A percentile compares a stretch with the other conserved stretches of the same genome.
Evolutionary conservation across 1,140 invertebrate genomes (phyloP).

Genomic region (Plectus sambesii): DNA sequence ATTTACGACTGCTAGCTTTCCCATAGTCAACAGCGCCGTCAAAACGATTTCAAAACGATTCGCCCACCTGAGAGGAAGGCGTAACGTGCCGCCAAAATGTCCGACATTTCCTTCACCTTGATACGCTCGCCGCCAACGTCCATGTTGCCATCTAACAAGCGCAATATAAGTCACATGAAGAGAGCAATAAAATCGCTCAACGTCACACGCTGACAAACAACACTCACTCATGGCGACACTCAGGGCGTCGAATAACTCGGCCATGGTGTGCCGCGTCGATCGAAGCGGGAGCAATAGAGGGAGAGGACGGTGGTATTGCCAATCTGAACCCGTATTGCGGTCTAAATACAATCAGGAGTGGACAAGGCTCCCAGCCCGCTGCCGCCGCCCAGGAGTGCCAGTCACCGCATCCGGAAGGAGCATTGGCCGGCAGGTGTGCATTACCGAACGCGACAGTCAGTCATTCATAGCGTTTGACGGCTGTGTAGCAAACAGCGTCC

Average conservation of each 20-base stretch:
- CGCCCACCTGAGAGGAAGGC: constrained; percentile 74
- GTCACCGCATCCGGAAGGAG: too few relatives aligned
- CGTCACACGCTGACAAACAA: not conserved
- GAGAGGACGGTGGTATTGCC: not conserved
- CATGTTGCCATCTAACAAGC: constrained; percentile 52
- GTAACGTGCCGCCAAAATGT: constrained; percentile 70
- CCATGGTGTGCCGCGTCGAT: too few relatives aligned
- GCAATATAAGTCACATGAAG: not conserved
- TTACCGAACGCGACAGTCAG: too few relatives aligned
- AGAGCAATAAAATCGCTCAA: not conserved
- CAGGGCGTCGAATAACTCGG: not conserved
- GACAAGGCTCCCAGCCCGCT: too few relatives aligned
- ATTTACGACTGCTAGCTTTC: constrained; percentile 17
- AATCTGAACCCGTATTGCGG: not conserved
- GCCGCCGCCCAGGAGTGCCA: too few relatives aligned
- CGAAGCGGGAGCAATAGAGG: not conserved
- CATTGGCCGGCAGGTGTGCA: too few relatives aligned
- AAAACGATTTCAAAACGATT: constrained; percentile 30
- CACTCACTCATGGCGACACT: not conserved
- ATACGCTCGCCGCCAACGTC: constrained; percentile 51
- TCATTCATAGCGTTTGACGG: too few relatives aligned
- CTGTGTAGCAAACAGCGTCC: too few relatives aligned
- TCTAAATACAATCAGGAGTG: too few relatives aligned
- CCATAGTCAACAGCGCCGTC: constrained; percentile 14
- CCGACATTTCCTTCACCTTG: constrained; percentile 65